Evolutionary conservation across 2,888 invertebrate species (phyloP), one percentile per base, ranked within the genome.

Genomic region (Tetrapedia diversipes): DNA sequence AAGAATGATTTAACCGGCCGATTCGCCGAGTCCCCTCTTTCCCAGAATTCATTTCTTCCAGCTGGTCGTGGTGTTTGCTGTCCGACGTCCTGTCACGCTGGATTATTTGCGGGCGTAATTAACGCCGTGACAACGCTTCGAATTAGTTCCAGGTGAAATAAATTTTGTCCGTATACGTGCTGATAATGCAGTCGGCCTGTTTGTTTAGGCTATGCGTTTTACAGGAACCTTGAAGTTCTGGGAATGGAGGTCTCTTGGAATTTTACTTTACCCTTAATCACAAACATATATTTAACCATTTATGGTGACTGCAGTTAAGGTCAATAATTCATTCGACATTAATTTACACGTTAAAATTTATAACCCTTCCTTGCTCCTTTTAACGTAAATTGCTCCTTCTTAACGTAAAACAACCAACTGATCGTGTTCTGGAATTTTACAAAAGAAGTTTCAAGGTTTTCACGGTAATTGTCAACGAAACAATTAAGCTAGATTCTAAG

Each of bases 1-100:
- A 71, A 71, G 67, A 29, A 59, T 71, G 67, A 71, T 66, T 71
- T 66, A 71, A 66, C 71, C 59, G 51, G 34, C 51, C 43, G 57
- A 51, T 57, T 57, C 34, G 59, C 49, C 22, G n/a, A 4, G 19
- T 43, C 29, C 29, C 22, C 22, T 39, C 32, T 54, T 69, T 69
- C 63, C 37, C 43, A 24, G 69, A 69, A 69, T 54, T 61, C 61
- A 63, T 63, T 54, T 63, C 63, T 61, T 54, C 34, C 27, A 34
- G 43, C 45, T 29, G n/a, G 29, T 16, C 61, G 45, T 39, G 37
- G 45, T 69, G 54, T 69, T 69, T 45, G 45, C 43, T 49, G 66
- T 34, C 61, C 61, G 8, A 11, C 32, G 39, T 43, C 29, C 59
- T n/a, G 61, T 53, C 60, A 53, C 43, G 43, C 59, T 39, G 37